Conservation (phyloP, 2,888 invertebrate species). For the Lepidocyrtoides sp. region DNA sequence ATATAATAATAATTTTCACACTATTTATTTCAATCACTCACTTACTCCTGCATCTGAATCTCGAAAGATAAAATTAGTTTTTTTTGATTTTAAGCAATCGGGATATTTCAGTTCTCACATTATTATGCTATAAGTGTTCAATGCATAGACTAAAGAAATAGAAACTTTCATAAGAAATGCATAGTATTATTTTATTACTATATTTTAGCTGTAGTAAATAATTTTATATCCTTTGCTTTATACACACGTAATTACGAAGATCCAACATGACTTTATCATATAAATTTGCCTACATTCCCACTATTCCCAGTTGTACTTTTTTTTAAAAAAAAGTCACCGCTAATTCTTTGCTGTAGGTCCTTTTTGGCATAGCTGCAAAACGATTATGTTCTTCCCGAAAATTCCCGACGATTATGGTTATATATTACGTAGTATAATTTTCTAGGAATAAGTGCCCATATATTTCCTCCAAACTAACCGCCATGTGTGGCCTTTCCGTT, state of each 20-base stretch:
- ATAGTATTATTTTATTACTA: no score
- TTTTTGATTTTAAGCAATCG: no score
- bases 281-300: background rate
- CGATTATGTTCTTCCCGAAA: constrained; percentile 24
- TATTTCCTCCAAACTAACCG: background rate
- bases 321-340: background rate
- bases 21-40: no score
- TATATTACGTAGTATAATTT: background rate
- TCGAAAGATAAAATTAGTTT: no score
- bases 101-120: no score
- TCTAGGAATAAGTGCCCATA: background rate
- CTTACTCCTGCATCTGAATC: no score
- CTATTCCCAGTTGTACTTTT: background rate
- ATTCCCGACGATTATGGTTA: constrained; percentile 28
- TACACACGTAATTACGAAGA: background rate
- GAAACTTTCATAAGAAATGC: no score
- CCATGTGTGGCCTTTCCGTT: background rate
- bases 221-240: background rate
- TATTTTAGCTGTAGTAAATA: no score
- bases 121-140: background rate
- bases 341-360: background rate
- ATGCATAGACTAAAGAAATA: background rate
- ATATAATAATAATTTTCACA: no score
- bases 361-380: constrained; percentile 28
- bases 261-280: background rate